phyloP scores from a whole-genome alignment of 2,888 invertebrate species.

The Hedychridium roseum region DNA sequence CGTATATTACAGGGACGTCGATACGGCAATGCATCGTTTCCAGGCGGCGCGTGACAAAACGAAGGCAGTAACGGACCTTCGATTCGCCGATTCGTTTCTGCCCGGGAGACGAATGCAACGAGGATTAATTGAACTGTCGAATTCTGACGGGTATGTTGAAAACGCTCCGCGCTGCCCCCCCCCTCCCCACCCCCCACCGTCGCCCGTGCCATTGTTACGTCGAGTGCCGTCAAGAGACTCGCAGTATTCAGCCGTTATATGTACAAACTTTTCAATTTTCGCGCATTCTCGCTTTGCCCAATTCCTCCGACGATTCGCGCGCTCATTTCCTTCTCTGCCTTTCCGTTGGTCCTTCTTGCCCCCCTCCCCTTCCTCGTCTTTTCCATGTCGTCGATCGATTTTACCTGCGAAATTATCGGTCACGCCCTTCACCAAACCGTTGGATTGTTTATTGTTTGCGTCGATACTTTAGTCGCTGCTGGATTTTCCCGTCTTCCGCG shows the following conservation, averaged over 20 bases:
- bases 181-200: too few relatives aligned
- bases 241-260: background rate
- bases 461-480: too few relatives aligned
- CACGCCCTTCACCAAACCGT: too few relatives aligned
- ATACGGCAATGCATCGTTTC: too few relatives aligned
- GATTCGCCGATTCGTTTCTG: too few relatives aligned
- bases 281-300: background rate
- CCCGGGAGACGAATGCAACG: slow-evolving; percentile 25
- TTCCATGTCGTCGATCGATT: too few relatives aligned
- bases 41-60: too few relatives aligned
- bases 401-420: too few relatives aligned
- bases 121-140: slow-evolving; percentile 52
- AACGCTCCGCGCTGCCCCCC: slow-evolving; percentile 30
- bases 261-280: background rate
- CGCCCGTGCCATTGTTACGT: slow-evolving; percentile 16
- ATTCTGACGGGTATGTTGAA: slow-evolving; percentile 43
- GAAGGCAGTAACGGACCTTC: too few relatives aligned
- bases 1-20: too few relatives aligned
- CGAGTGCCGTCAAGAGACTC: slow-evolving; percentile 7
- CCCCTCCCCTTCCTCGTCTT: background rate
- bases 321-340: background rate
- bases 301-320: background rate
- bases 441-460: too few relatives aligned
- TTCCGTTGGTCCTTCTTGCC: slow-evolving; percentile 9
- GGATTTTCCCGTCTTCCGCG: too few relatives aligned